Evolutionary conservation across 2,113 vertebrate genomes (phyloP).

Genomic region (Andinoacara biseriatus): DNA sequence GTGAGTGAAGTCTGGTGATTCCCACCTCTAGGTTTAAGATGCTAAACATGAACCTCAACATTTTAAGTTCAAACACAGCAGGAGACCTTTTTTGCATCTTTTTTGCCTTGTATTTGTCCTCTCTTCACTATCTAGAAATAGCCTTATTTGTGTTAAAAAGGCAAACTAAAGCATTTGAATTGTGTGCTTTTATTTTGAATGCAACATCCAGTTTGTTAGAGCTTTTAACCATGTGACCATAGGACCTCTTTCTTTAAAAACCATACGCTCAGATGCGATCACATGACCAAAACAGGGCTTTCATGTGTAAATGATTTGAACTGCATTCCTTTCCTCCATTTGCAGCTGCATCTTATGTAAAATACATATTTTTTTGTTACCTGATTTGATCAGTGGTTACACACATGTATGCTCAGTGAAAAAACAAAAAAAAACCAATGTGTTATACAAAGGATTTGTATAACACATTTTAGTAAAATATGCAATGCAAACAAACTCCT

Average conservation of each 20-base stretch:
- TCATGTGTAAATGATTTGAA: too few relatives aligned
- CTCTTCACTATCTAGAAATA: neutral
- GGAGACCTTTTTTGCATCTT: neutral
- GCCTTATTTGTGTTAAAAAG: neutral
- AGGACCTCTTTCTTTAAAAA: neutral
- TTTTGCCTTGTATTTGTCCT: neutral
- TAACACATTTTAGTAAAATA: neutral
- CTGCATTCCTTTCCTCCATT: neutral
- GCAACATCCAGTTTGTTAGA: neutral
- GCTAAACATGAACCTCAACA: neutral
- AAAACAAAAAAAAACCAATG: neutral
- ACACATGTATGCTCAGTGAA: neutral
- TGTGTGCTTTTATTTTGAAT: accelerated
- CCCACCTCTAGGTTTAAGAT: neutral
- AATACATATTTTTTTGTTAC: neutral
- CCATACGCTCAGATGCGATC: neutral
- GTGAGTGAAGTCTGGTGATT: too few relatives aligned
- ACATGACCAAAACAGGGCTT: neutral
- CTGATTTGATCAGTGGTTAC: neutral
- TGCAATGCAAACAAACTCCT: neutral
- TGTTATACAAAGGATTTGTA: too few relatives aligned
- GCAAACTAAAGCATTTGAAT: neutral
- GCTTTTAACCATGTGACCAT: too few relatives aligned
- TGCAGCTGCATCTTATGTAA: neutral
- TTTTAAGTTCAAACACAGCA: neutral